Evolutionary conservation across 2,113 vertebrate species (phyloP).

Genomic region (Sitta europaea): DNA sequence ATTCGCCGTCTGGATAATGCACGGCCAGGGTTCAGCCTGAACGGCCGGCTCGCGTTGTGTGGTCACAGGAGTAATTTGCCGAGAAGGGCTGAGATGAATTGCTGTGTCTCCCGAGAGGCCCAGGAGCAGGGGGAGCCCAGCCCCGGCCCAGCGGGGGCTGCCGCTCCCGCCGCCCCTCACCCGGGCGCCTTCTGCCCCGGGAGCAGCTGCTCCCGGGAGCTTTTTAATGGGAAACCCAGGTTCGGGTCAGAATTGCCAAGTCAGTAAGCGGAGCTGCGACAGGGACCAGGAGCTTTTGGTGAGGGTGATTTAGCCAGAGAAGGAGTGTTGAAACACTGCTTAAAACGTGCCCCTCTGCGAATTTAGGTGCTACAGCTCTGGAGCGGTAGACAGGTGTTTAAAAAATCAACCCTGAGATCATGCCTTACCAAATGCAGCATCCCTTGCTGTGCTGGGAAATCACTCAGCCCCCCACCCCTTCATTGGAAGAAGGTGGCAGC

Average conservation of each 20-base stretch:
- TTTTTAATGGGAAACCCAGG: neutral
- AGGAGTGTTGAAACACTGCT: neutral
- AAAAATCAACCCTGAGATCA: neutral
- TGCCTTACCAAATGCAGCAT: neutral
- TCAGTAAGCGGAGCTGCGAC: neutral
- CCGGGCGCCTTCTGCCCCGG: fast-evolving
- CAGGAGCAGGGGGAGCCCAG: neutral
- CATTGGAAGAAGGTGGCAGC: neutral
- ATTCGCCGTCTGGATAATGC: neutral
- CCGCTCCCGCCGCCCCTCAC: fast-evolving
- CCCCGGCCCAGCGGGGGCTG: fast-evolving
- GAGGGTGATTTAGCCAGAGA: neutral
- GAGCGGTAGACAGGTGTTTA: neutral
- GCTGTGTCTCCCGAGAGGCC: neutral
- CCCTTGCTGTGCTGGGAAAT: neutral
- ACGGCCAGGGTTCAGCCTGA: neutral
- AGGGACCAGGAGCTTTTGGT: neutral
- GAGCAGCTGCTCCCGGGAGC: neutral
- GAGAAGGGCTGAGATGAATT: neutral
- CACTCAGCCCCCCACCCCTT: neutral
- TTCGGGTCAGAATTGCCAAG: neutral
- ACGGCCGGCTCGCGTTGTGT: neutral
- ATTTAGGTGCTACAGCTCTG: neutral
- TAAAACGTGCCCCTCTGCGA: neutral
- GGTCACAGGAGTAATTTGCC: neutral